A percentile compares a stretch with the other conserved stretches of the same genome.
These are phyloP conservation scores for Diabrotica virgifera DNA, from an alignment of 1,140 invertebrate genomes.

Conservation along the genomic window DNA sequence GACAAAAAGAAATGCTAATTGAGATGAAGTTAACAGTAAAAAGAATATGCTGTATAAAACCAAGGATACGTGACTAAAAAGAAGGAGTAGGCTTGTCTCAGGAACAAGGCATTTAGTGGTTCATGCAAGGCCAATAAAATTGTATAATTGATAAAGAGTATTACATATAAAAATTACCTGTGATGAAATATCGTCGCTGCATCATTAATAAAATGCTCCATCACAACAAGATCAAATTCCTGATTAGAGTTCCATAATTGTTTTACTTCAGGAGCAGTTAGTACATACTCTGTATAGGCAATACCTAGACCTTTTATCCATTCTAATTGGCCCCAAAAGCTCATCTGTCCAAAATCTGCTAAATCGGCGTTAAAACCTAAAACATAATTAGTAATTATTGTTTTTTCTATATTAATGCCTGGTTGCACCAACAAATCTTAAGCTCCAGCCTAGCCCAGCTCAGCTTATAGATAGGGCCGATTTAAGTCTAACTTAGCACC, in stretches of 20 bases:
- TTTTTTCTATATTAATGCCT: too few species aligned
- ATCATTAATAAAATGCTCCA: conserved; percentile 51
- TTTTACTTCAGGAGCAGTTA: conserved; percentile 23
- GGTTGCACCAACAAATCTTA: too few species aligned
- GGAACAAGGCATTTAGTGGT: too few species aligned
- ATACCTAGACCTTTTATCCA: not conserved
- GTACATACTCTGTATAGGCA: conserved; percentile 13
- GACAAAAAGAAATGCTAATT: too few species aligned
- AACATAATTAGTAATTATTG: too few species aligned
- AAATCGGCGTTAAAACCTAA: not conserved
- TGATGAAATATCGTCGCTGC: conserved; percentile 47
- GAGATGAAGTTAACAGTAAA: too few species aligned
- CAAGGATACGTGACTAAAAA: too few species aligned
- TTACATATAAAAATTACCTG: conserved; percentile 30
- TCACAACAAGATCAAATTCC: conserved; percentile 50
- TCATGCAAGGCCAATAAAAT: not conserved
- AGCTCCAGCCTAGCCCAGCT: too few species aligned
- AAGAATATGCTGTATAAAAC: too few species aligned
- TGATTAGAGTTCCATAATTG: conserved; percentile 36
- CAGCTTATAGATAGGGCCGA: too few species aligned
- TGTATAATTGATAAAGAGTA: conserved; percentile 11
- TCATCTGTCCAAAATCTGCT: not conserved
- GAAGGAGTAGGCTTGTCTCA: too few species aligned
- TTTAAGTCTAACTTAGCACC: too few species aligned
- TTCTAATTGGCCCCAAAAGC: not conserved